These are phyloP conservation scores for Girardinus metallicus DNA, from an alignment of 2,797 vertebrate species.

Conservation along the genomic window DNA sequence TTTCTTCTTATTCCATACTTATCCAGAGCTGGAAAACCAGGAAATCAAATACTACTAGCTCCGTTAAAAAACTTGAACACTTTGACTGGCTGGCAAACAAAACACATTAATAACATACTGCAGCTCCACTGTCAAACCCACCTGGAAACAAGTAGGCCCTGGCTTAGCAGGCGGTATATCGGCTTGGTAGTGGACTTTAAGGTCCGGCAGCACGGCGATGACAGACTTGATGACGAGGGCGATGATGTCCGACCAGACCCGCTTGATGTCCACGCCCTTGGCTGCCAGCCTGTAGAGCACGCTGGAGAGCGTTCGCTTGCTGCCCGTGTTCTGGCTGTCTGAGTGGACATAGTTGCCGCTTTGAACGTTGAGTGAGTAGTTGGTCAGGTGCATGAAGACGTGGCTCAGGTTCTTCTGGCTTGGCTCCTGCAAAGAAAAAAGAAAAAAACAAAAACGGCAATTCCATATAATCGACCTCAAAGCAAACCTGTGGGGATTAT, in stretches of 20 bases:
- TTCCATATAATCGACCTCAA: neutral
- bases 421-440: slow-evolving; percentile 81
- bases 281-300: slow-evolving; percentile 89
- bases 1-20: neutral
- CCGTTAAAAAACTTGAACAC: too few relatives aligned
- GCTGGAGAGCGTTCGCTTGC: slow-evolving; percentile 96
- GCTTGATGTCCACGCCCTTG: slow-evolving; percentile 92
- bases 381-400: slow-evolving; percentile 97
- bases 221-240: slow-evolving; percentile 96
- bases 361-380: slow-evolving; percentile 97
- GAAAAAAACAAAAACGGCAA: too few relatives aligned
- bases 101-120: neutral
- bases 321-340: slow-evolving; percentile 90
- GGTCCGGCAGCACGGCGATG: slow-evolving; percentile 92
- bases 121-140: slow-evolving; percentile 46
- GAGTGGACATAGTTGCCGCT: slow-evolving; percentile 96
- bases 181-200: slow-evolving; percentile 93
- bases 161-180: slow-evolving; percentile 93
- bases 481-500: neutral
- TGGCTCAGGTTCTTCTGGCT: slow-evolving; percentile 92
- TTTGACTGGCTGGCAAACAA: too few relatives aligned
- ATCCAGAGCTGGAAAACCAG: neutral
- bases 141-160: slow-evolving; percentile 97
- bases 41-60: neutral
- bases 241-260: slow-evolving; percentile 96